Conservation (phyloP, 2,113 vertebrate genomes). For the Tautogolabrus adspersus region DNA sequence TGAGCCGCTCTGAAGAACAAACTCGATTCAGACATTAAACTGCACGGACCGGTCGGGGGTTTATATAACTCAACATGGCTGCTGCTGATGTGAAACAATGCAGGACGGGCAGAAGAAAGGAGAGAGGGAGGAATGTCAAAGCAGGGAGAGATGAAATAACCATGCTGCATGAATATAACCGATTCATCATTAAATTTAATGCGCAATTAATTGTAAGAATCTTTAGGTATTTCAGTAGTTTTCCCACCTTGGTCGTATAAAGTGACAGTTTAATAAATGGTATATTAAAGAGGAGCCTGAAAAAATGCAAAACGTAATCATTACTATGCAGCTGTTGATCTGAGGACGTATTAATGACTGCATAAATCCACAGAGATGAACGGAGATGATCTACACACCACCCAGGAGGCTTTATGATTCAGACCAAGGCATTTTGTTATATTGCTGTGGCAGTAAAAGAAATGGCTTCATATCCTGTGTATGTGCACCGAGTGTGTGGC, state of each 20-base stretch:
- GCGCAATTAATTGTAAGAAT: background rate
- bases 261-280: background rate
- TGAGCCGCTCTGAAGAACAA: conserved; percentile 22
- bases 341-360: conserved; percentile 6
- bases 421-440: conserved; percentile 15
- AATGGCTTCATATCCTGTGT: conserved; percentile 18
- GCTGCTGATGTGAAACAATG: conserved; percentile 22
- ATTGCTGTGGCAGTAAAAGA: background rate
- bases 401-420: conserved; percentile 17
- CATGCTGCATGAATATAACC: background rate
- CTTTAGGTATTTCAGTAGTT: background rate
- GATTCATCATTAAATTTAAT: background rate
- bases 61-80: conserved; percentile 71
- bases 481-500: background rate
- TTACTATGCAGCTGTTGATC: conserved; percentile 19
- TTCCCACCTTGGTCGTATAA: background rate
- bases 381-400: conserved; percentile 15
- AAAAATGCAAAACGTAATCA: background rate
- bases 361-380: conserved; percentile 9
- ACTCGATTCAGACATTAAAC: conserved; percentile 43
- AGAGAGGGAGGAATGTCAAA: background rate
- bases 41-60: conserved; percentile 24
- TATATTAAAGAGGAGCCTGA: background rate
- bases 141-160: conserved; percentile 1
- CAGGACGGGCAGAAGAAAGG: conserved; percentile 2